phyloP scores from a whole-genome alignment of 1,140 invertebrate species.

The Drosophila varians region DNA sequence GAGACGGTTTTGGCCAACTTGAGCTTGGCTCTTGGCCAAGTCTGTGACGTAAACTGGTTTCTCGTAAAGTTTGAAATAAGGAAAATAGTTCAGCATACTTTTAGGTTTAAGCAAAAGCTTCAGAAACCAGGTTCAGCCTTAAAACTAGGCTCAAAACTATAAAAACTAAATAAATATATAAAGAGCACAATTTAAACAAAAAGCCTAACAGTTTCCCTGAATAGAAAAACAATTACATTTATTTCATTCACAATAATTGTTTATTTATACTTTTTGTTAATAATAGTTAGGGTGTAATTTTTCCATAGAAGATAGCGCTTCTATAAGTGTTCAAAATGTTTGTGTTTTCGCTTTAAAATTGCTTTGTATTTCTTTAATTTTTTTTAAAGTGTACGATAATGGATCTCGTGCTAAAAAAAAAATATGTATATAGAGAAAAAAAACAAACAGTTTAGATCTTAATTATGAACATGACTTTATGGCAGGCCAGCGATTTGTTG shows the following conservation, averaged over 20 bases:
- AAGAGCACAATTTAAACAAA: too few relatives aligned
- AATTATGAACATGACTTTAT: constrained; percentile 79
- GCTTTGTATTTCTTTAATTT: constrained; percentile 2
- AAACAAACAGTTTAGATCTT: constrained; percentile 58
- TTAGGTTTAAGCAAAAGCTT: neutral
- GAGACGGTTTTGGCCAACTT: neutral
- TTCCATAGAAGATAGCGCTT: constrained; percentile 26
- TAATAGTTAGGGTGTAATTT: constrained; percentile 46
- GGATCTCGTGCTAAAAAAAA: constrained; percentile 75
- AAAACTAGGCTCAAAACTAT: neutral
- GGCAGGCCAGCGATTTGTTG: constrained; percentile 51
- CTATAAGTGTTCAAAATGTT: neutral
- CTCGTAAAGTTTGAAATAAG: neutral
- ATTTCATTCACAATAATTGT: constrained; percentile 48
- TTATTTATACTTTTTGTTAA: constrained; percentile 43
- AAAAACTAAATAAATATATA: too few relatives aligned
- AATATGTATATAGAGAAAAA: constrained; percentile 2
- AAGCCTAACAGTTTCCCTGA: neutral
- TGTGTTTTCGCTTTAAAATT: constrained; percentile 22
- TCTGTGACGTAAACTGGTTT: neutral
- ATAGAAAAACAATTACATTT: neutral
- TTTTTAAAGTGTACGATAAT: constrained; percentile 41
- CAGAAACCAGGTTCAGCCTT: neutral
- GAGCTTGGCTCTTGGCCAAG: neutral
- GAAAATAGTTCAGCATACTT: neutral